phyloP scores from a whole-genome alignment of 2,797 vertebrate species.

The Geotria australis region DNA sequence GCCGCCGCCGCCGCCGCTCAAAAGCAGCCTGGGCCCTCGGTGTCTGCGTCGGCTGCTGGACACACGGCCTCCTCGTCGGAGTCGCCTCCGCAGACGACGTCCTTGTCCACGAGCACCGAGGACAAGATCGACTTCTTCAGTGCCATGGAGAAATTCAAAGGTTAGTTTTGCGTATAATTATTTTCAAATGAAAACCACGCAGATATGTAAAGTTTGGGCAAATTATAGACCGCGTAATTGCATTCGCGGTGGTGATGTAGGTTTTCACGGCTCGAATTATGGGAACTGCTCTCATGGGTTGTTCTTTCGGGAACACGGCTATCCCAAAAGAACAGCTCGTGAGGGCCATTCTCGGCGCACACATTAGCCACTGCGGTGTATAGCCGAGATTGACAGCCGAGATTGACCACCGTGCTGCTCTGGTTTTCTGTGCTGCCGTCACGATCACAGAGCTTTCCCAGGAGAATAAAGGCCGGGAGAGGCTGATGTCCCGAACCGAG shows the following conservation, averaged over 20 bases:
- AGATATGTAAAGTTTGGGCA: background rate
- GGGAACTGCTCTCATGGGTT: too few species aligned
- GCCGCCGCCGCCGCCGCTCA: constrained; percentile 12
- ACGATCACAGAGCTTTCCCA: background rate
- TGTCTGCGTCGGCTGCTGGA: constrained; percentile 10
- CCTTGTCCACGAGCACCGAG: constrained; percentile 19
- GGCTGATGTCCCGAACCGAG: background rate
- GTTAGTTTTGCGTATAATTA: background rate
- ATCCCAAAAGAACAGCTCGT: too few species aligned
- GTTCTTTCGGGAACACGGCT: too few species aligned
- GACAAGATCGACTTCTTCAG: constrained; percentile 81
- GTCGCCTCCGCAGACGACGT: background rate
- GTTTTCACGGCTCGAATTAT: too few species aligned
- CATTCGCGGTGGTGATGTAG: too few species aligned
- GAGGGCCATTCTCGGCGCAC: too few species aligned
- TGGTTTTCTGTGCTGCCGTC: background rate
- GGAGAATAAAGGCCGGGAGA: background rate
- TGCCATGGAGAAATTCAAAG: constrained; percentile 48
- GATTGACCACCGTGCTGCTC: background rate
- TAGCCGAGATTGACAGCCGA: too few species aligned
- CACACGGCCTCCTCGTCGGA: constrained; percentile 1
- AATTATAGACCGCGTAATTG: too few species aligned
- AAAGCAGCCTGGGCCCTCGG: constrained; percentile 14
- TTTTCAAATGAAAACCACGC: background rate
- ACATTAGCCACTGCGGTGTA: too few species aligned